Conservation (phyloP, 2,113 vertebrate genomes). For the Corythaeola cristata region DNA sequence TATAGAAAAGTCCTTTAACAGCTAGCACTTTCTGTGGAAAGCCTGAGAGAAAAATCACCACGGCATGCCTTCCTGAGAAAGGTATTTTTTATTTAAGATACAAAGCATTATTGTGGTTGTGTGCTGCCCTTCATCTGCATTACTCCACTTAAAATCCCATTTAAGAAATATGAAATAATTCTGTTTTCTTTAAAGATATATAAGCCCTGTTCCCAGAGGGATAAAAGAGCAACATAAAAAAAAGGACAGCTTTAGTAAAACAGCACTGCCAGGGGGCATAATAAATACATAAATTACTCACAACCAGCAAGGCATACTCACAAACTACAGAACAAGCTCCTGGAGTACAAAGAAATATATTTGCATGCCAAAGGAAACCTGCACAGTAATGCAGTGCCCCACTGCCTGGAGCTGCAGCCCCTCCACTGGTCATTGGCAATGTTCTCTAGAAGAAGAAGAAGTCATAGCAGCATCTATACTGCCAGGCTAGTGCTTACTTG, state of each 20-base stretch:
- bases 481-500: neutral
- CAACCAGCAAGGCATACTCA: neutral
- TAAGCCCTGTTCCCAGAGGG: conserved; percentile 27
- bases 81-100: conserved; percentile 49
- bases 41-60: neutral
- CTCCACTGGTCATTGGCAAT: neutral
- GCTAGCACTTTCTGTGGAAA: neutral
- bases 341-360: neutral
- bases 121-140: conserved; percentile 56
- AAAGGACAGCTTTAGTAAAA: conserved; percentile 51
- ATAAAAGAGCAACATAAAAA: conserved; percentile 33
- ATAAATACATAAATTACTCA: conserved; percentile 63
- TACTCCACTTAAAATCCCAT: conserved; percentile 54
- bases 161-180: conserved; percentile 54
- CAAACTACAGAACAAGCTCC: neutral
- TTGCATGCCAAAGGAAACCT: neutral
- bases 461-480: neutral
- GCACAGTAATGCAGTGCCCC: neutral
- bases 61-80: neutral
- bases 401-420: neutral
- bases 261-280: conserved; percentile 44
- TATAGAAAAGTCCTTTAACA: conserved; percentile 12
- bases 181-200: conserved; percentile 50
- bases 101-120: conserved; percentile 22
- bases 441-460: neutral